Evolutionary conservation across 2,113 vertebrate species (phyloP).

Genomic region (Petromus typicus): DNA sequence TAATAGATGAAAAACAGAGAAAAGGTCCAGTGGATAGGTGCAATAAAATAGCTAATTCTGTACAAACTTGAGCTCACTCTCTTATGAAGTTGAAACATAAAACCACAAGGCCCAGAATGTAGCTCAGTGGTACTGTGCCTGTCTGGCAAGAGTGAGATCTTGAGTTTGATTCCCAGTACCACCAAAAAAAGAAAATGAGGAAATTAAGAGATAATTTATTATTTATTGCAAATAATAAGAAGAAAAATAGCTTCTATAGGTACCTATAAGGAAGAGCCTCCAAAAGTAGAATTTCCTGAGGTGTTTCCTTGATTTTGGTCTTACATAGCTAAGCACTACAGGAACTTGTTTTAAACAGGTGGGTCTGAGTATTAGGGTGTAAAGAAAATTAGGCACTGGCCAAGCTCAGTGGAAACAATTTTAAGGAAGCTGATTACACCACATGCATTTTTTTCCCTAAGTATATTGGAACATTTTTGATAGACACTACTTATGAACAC

Average conservation of each 20-base stretch:
- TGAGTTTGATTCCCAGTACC: no score
- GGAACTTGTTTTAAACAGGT: neutral
- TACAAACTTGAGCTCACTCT: neutral
- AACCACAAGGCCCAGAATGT: neutral
- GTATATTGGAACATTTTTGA: no score
- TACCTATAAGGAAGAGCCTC: neutral
- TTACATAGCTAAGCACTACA: neutral
- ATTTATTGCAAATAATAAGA: neutral
- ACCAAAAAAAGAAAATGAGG: neutral
- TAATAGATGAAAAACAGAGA: neutral
- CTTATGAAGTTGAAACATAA: neutral
- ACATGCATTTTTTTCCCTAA: neutral
- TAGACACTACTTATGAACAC: no score
- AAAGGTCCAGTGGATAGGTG: neutral
- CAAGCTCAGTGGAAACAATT: neutral
- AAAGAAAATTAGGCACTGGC: neutral
- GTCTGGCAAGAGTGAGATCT: no score
- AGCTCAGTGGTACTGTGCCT: no score
- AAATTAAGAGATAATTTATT: neutral
- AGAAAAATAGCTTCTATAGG: neutral
- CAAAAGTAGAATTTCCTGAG: neutral
- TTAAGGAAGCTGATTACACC: neutral
- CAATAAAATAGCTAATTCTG: neutral
- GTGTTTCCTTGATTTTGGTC: neutral
- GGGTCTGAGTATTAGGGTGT: neutral